Conservation (phyloP, 1,140 invertebrate genomes). For the Propsilocerus akamusi region DNA sequence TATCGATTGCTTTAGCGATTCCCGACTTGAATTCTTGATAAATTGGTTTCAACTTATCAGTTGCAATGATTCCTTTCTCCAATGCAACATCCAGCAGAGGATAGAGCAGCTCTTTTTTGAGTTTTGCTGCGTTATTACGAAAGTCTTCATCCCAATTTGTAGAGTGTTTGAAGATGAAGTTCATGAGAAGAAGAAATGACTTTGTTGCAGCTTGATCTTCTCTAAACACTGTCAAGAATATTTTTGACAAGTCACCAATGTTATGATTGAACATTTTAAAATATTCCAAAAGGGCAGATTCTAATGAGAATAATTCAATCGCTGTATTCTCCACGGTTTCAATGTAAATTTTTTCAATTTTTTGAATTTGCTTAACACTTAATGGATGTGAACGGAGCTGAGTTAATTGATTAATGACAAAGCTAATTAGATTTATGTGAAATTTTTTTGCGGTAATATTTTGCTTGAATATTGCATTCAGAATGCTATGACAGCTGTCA, state of each 20-base stretch:
- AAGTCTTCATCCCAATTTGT: slow-evolving; percentile 25
- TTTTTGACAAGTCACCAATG: slow-evolving; percentile 25
- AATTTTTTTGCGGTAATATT: slow-evolving; percentile 8
- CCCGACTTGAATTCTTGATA: slow-evolving; percentile 34
- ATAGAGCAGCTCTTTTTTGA: slow-evolving; percentile 35
- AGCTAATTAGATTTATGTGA: slow-evolving; percentile 14
- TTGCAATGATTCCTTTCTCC: slow-evolving; percentile 18
- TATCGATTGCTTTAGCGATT: slow-evolving; percentile 35
- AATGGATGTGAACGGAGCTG: slow-evolving; percentile 12
- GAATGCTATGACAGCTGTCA: not conserved
- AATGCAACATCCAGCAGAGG: slow-evolving; percentile 30
- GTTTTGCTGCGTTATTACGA: slow-evolving; percentile 10
- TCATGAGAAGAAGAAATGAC: slow-evolving; percentile 27
- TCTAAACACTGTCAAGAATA: slow-evolving; percentile 28
- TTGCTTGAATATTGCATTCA: not conserved
- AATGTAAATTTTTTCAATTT: slow-evolving; percentile 11
- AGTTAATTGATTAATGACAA: slow-evolving; percentile 12
- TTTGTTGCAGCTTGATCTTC: slow-evolving; percentile 26
- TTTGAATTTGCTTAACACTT: slow-evolving; percentile 10
- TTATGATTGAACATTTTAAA: slow-evolving; percentile 35
- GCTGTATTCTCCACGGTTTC: slow-evolving; percentile 9
- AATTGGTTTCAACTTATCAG: slow-evolving; percentile 25
- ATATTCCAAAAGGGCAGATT: slow-evolving; percentile 30
- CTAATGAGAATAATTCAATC: slow-evolving; percentile 26
- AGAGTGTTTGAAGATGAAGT: slow-evolving; percentile 28